Evolutionary conservation across 2,888 invertebrate genomes (phyloP).

Genomic region (Mythimna impura): DNA sequence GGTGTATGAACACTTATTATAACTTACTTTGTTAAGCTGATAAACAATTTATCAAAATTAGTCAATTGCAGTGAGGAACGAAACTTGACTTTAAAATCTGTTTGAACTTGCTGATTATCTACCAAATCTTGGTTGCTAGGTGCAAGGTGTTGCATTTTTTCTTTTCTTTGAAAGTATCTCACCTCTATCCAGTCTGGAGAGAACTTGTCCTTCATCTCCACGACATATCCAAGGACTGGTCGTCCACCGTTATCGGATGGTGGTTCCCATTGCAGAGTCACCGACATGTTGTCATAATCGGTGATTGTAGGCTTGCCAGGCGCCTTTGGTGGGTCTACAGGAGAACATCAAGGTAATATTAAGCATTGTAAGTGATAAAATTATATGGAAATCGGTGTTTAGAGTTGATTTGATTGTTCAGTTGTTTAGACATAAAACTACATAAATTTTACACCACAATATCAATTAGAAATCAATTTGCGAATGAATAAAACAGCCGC

Average conservation of each 20-base stretch:
- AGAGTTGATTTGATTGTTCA: background rate
- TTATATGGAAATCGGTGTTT: background rate
- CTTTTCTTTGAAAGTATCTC: conserved; percentile 26
- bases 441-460: no score
- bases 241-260: conserved; percentile 98
- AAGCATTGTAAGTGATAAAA: background rate
- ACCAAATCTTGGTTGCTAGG: no score
- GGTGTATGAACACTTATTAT: no score
- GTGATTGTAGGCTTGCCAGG: conserved; percentile 97
- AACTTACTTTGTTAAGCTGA: no score
- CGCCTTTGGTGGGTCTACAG: conserved; percentile 95
- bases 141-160: no score
- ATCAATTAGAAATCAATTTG: no score
- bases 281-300: conserved; percentile 98
- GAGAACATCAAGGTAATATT: background rate
- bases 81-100: background rate
- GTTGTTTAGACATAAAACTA: no score
- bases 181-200: conserved; percentile 95
- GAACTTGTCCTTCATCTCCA: conserved; percentile 98
- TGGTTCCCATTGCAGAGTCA: conserved; percentile 96
- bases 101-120: no score
- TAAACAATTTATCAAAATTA: no score
- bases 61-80: background rate
- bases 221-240: conserved; percentile 96
- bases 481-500: no score